phyloP scores from a whole-genome alignment of 2,113 vertebrate species.

The Etheostoma spectabile region DNA sequence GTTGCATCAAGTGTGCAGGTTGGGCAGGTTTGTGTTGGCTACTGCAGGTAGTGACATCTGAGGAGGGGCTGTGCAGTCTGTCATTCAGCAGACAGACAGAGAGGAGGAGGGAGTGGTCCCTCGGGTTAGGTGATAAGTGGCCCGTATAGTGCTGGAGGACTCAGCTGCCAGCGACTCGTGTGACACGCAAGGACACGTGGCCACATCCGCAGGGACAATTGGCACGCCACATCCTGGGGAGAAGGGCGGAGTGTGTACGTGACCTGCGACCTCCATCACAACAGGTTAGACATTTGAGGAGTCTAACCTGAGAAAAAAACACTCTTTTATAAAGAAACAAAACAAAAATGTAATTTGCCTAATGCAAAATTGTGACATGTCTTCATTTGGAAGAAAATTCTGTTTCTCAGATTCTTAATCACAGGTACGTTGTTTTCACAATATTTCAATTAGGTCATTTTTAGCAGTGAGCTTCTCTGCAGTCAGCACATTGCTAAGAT shows the following conservation, averaged over 20 bases:
- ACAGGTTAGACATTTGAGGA: conserved; percentile 34
- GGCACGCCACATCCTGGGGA: conserved; percentile 49
- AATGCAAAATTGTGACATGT: not conserved
- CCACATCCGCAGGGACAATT: conserved; percentile 67
- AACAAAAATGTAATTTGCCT: not conserved
- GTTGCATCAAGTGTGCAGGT: conserved; percentile 47
- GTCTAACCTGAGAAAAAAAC: not conserved
- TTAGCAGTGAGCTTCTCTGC: not conserved
- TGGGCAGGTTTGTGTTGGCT: conserved; percentile 40
- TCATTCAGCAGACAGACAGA: conserved; percentile 51
- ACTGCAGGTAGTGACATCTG: conserved; percentile 49
- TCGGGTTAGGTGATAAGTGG: conserved; percentile 81
- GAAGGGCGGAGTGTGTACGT: conserved; percentile 25
- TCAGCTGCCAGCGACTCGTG: conserved; percentile 73
- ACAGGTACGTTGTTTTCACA: not conserved
- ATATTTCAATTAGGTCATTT: conserved; percentile 8
- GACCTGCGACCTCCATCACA: conserved; percentile 50
- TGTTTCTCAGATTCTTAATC: not conserved
- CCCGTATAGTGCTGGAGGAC: conserved; percentile 67
- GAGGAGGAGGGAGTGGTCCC: conserved; percentile 75
- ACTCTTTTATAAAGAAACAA: not conserved
- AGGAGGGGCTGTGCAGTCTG: conserved; percentile 46
- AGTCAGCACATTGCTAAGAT: conserved; percentile 34
- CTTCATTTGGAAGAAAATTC: conserved; percentile 6
- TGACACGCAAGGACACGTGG: conserved; percentile 79